Evolutionary conservation across 2,888 invertebrate species (phyloP).

Genomic region (Argyra leucocephala): DNA sequence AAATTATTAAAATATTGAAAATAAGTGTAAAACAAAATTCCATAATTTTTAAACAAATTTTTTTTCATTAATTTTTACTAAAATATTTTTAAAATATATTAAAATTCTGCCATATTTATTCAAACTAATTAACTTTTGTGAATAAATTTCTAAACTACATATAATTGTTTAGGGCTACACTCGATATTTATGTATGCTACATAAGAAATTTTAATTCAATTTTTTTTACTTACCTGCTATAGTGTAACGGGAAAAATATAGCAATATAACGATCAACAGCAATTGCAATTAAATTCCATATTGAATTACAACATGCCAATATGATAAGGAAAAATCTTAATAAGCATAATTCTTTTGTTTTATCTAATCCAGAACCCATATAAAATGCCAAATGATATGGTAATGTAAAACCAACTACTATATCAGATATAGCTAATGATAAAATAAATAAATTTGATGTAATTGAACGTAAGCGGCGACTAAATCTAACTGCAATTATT

Average conservation of each 20-base stretch:
- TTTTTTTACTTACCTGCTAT: slow-evolving; percentile 47
- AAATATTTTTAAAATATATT: too few species aligned
- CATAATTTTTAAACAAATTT: too few species aligned
- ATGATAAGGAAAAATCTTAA: slow-evolving; percentile 64
- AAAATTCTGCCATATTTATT: too few species aligned
- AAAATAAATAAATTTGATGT: slow-evolving; percentile 70
- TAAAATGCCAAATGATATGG: slow-evolving; percentile 73
- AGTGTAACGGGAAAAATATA: slow-evolving; percentile 68
- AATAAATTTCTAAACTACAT: too few species aligned
- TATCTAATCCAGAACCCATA: slow-evolving; percentile 52
- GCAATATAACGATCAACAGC: slow-evolving; percentile 73
- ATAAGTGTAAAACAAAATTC: too few species aligned
- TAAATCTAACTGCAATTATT: slow-evolving; percentile 61
- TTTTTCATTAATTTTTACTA: too few species aligned
- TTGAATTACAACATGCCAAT: slow-evolving; percentile 68
- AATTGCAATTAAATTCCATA: slow-evolving; percentile 67
- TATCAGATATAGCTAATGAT: slow-evolving; percentile 68
- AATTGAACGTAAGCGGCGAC: slow-evolving; percentile 57
- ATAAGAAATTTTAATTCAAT: not conserved
- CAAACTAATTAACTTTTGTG: too few species aligned
- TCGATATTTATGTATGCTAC: too few species aligned
- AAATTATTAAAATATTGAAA: too few species aligned
- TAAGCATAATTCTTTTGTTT: slow-evolving; percentile 55
- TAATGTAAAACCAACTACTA: slow-evolving; percentile 65
- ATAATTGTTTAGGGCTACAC: too few species aligned